These are phyloP conservation scores for Petrocephalus zakoni DNA, from an alignment of 2,113 vertebrate genomes.

Conservation along the genomic window DNA sequence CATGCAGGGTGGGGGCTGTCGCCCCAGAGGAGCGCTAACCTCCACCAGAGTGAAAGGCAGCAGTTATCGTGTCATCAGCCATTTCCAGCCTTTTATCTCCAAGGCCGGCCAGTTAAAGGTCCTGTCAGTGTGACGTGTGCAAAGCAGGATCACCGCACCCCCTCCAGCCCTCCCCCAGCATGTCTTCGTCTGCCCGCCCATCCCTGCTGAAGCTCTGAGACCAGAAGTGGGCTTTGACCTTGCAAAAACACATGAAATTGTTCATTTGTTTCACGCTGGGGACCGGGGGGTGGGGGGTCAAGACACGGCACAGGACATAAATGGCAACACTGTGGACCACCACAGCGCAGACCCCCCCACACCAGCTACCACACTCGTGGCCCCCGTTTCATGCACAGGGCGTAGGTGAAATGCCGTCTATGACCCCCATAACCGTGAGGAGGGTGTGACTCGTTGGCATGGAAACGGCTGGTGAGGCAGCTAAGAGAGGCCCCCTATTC, in stretches of 20 bases:
- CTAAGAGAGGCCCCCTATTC: neutral
- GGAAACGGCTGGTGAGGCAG: neutral
- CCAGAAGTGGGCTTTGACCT: slow-evolving; percentile 42
- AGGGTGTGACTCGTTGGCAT: neutral
- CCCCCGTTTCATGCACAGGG: neutral
- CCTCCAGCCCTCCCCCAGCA: neutral
- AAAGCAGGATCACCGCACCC: neutral
- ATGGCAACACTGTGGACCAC: slow-evolving; percentile 35
- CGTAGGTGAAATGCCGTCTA: neutral
- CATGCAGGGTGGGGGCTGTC: slow-evolving; percentile 34
- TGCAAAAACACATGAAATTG: slow-evolving; percentile 57
- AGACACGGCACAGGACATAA: slow-evolving; percentile 37
- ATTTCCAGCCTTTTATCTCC: slow-evolving; percentile 60
- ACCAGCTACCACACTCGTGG: neutral
- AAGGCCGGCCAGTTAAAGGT: slow-evolving; percentile 63
- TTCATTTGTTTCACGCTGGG: slow-evolving; percentile 7
- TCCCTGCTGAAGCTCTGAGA: slow-evolving; percentile 2
- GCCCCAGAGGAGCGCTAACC: slow-evolving; percentile 52
- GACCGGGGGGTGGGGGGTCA: slow-evolving; percentile 11
- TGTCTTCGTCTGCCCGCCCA: slow-evolving; percentile 30
- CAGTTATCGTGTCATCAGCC: slow-evolving; percentile 71
- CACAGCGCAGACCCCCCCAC: neutral
- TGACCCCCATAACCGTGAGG: neutral
- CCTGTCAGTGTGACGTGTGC: slow-evolving; percentile 61
- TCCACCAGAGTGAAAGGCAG: slow-evolving; percentile 67